A percentile compares a stretch with the other conserved stretches of the same genome.
phyloP scores from a whole-genome alignment of 2,113 vertebrate species.

The Isichthys henryi region DNA sequence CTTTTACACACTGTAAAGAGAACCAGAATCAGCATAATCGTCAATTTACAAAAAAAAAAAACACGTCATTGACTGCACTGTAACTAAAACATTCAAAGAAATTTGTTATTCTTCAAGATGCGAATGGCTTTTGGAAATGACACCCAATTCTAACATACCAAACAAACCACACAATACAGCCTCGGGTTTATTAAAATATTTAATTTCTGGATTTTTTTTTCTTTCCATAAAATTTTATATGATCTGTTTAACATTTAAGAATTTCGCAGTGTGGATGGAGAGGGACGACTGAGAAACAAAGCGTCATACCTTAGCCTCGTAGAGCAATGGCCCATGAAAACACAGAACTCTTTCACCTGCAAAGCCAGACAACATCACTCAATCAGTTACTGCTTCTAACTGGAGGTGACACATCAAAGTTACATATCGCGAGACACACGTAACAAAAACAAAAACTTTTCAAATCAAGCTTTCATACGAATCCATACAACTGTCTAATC shows the following conservation, averaged over 20 bases:
- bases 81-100: neutral
- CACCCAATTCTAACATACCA: neutral
- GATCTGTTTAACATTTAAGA: neutral
- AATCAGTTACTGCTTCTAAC: neutral
- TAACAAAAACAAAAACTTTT: neutral
- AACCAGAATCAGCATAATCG: constrained; percentile 16
- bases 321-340: constrained; percentile 98
- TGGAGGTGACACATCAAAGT: neutral
- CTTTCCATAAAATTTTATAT: neutral
- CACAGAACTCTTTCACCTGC: constrained; percentile 96
- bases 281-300: neutral
- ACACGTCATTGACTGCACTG: neutral
- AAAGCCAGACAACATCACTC: constrained; percentile 20
- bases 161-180: neutral
- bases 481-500: neutral
- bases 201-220: neutral
- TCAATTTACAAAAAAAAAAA: neutral
- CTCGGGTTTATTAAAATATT: neutral
- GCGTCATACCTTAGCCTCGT: constrained; percentile 92
- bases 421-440: neutral
- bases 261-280: neutral
- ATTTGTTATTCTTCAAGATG: neutral
- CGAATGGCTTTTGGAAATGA: neutral
- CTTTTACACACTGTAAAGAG: constrained; percentile 88
- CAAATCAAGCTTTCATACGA: neutral